A percentile compares a stretch with the other conserved stretches of the same genome.
These are phyloP conservation scores for Calameuta idolon DNA, from an alignment of 2,888 invertebrate genomes.

Conservation along the genomic window DNA sequence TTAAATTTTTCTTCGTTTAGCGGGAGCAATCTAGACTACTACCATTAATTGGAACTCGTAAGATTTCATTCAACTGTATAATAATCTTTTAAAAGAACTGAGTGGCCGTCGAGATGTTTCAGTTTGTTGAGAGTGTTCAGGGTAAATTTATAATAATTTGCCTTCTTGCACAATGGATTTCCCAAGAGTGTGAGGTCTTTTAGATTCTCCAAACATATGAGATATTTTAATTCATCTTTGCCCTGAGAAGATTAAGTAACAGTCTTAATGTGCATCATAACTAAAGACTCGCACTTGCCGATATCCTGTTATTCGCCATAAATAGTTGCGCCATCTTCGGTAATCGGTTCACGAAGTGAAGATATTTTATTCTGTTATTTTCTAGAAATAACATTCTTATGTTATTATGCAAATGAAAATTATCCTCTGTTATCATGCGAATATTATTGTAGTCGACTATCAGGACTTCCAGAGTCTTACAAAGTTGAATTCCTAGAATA, in stretches of 20 bases:
- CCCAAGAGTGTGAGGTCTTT: constrained; percentile 30
- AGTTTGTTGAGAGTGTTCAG: not conserved
- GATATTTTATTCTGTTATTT: constrained; percentile 37
- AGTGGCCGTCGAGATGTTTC: constrained; percentile 5
- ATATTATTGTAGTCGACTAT: constrained; percentile 43
- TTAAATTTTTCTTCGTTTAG: not conserved
- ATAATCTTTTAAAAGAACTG: constrained; percentile 7
- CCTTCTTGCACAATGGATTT: constrained; percentile 22
- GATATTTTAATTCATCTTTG: constrained; percentile 4
- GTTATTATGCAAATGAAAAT: constrained; percentile 29
- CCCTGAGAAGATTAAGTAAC: constrained; percentile 5
- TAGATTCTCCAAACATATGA: constrained; percentile 14
- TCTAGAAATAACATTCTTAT: constrained; percentile 39
- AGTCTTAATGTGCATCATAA: not conserved
- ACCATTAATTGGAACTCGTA: not conserved
- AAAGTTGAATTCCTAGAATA: constrained; percentile 31
- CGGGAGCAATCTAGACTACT: not conserved
- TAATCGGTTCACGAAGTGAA: constrained; percentile 33
- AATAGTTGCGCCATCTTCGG: constrained; percentile 36
- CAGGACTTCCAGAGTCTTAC: constrained; percentile 31
- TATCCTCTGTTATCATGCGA: constrained; percentile 23
- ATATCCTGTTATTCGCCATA: constrained; percentile 40
- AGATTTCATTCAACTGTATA: not conserved
- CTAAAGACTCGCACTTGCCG: constrained; percentile 28
- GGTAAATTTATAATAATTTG: constrained; percentile 6